Percentiles rank a stretch among this genome's conserved stretches.
Evolutionary conservation across 30 jellyfish, hydroid and myxozoan species (phyloP).

Genomic region (Nemopilema nomurai): DNA sequence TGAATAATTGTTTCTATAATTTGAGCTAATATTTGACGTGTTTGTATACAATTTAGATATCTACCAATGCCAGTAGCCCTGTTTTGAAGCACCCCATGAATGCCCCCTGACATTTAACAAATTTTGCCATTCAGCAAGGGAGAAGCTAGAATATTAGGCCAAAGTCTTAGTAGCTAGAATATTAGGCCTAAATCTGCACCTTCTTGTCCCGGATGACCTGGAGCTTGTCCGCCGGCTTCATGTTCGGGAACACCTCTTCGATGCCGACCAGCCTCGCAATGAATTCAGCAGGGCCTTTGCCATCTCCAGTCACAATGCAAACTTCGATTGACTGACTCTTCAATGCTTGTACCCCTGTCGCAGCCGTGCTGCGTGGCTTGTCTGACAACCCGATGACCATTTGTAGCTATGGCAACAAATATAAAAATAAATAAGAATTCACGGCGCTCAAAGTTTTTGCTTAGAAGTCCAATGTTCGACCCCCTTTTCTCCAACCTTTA

Average conservation of each 20-base stretch:
- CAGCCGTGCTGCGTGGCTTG: slow-evolving; percentile 52
- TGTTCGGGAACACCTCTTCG: slow-evolving; percentile 8
- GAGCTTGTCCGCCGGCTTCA: slow-evolving; percentile 72
- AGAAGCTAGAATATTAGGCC: no score
- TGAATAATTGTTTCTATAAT: no score
- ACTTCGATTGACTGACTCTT: slow-evolving; percentile 7
- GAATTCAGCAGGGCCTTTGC: slow-evolving; percentile 54
- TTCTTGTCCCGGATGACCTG: slow-evolving; percentile 35
- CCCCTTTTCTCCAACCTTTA: background rate
- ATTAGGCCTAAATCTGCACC: slow-evolving; percentile 16
- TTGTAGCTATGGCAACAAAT: slow-evolving; percentile 4
- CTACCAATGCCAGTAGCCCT: no score
- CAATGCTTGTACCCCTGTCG: slow-evolving; percentile 36
- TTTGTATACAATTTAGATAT: no score
- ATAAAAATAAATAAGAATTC: background rate
- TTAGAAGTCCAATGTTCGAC: background rate
- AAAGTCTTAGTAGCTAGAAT: no score
- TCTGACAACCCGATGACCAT: slow-evolving; percentile 64
- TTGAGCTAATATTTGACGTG: no score
- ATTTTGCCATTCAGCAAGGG: no score
- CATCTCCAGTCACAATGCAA: slow-evolving; percentile 74
- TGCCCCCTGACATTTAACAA: no score
- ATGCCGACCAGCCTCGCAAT: slow-evolving; percentile 50
- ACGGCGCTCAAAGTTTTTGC: background rate
- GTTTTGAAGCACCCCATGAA: no score